Base-by-base conservation (phyloP, 2,888 invertebrate genomes). In the Nudaria mundana region DNA sequence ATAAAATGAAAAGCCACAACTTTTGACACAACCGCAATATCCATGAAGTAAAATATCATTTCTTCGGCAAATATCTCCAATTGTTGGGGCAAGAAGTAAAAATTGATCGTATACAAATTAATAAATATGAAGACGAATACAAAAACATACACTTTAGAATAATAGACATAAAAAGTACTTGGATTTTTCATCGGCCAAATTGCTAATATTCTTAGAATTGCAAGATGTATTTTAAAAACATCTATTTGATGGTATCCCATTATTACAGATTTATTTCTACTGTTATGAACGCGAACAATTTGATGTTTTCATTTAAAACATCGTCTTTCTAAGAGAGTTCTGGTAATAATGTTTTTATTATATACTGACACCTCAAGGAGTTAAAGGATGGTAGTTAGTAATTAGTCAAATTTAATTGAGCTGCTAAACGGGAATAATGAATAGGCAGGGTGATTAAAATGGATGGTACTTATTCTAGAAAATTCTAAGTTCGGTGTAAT, bases 11-110 rank as follows among this genome's bases (percentile, higher is more conserved):
- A 72, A 0, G 76, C 76, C 3, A 78, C 28, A 4, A 64, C 70
- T 69, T 80, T 83, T 2, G 73, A 70, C 1, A 57, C 14, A 10
- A 69, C 61, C 16, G 68, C 47, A 0, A 81, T 1, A 37, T 66
- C 66, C 1, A 66, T 75, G 13, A 79, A 76, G 54, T 74, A 81
- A 56, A 82, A 75, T 45, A 81, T 60, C 58, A 75, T 44, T 57
- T 79, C 76, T 37, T 73, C 75, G 3, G 78, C 64, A 43, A 75
- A 63, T 22, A 61, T 37, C 12, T 79, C 78, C 22, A 84, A 39
- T 30, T 74, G 43, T 30, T 44, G 59, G 0, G 73, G 71, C 16
- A 81, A 24, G 33, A 63, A 81, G 47, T 52, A 72, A 31, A 81
- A 75, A 48, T 78, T 81, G 2, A 75, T 33, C 0, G 73, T 63